Percentiles rank a stretch among this genome's conserved stretches.
Evolutionary conservation across 2,888 invertebrate species (phyloP).

Genomic region (Pachydiplax longipennis): DNA sequence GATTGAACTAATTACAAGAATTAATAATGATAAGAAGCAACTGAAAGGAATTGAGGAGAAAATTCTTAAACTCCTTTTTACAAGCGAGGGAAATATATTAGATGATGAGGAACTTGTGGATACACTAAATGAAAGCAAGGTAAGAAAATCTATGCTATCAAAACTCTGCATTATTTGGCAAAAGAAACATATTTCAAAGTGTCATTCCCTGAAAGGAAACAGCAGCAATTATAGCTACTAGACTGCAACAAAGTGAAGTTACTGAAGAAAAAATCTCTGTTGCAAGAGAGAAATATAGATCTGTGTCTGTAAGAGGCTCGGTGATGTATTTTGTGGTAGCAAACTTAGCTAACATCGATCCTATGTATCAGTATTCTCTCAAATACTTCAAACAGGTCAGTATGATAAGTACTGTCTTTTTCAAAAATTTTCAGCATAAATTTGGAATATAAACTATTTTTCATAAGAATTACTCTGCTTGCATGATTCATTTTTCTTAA

Average conservation of each 20-base stretch:
- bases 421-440: no score
- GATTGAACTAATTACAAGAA: slow-evolving; percentile 82
- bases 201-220: slow-evolving; percentile 72
- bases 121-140: slow-evolving; percentile 87
- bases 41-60: slow-evolving; percentile 88
- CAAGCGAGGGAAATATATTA: slow-evolving; percentile 87
- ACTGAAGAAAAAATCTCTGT: slow-evolving; percentile 86
- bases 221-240: slow-evolving; percentile 87
- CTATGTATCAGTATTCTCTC: slow-evolving; percentile 95
- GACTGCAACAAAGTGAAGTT: slow-evolving; percentile 84
- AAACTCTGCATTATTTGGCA: not conserved
- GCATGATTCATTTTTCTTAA: no score
- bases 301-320: slow-evolving; percentile 86
- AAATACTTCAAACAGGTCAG: slow-evolving; percentile 82
- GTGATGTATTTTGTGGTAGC: slow-evolving; percentile 91
- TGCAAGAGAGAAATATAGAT: slow-evolving; percentile 84
- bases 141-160: slow-evolving; percentile 56
- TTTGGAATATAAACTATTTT: no score
- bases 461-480: no score
- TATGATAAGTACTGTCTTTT: not conserved
- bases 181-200: not conserved
- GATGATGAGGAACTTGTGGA: slow-evolving; percentile 94
- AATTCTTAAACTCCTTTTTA: slow-evolving; percentile 81
- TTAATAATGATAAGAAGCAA: slow-evolving; percentile 85
- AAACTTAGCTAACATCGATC: slow-evolving; percentile 87